A percentile compares a stretch with the other conserved stretches of the same genome.
Conservation (phyloP, 2,797 vertebrate species). For the Falco columbarius region DNA sequence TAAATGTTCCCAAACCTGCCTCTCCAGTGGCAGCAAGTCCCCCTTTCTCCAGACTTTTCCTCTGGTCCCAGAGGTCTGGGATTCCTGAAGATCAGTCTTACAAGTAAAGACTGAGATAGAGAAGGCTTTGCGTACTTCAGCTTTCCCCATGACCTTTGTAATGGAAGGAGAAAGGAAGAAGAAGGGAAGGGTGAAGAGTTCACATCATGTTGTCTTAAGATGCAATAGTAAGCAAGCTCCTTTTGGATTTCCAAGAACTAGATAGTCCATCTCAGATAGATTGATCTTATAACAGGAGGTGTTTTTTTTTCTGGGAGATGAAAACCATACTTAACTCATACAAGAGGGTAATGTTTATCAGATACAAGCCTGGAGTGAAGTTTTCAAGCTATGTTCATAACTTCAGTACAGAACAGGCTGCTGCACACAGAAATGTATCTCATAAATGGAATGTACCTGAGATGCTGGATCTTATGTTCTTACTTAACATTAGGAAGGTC, state of each 20-base stretch:
- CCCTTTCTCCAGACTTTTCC: not conserved
- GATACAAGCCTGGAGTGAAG: not conserved
- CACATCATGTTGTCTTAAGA: not conserved
- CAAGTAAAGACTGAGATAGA: not conserved
- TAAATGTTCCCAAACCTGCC: not conserved
- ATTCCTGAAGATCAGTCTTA: not conserved
- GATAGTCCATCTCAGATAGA: not conserved
- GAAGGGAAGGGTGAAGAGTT: not conserved
- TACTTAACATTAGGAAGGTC: not conserved
- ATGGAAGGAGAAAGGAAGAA: not conserved
- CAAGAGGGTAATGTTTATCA: not conserved
- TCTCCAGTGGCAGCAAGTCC: not conserved
- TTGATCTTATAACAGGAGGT: not conserved
- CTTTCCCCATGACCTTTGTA: not conserved
- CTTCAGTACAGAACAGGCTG: not conserved
- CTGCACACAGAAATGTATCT: not conserved
- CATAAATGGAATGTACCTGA: not conserved
- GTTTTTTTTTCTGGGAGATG: too few relatives aligned
- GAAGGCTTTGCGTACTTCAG: not conserved
- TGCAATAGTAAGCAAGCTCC: not conserved
- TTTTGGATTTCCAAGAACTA: not conserved
- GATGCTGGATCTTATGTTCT: not conserved
- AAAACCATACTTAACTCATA: not conserved
- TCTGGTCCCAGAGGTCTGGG: not conserved
- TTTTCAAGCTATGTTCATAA: not conserved